Evolutionary conservation across 2,113 vertebrate genomes (phyloP).

Genomic region (Apteryx mantelli): DNA sequence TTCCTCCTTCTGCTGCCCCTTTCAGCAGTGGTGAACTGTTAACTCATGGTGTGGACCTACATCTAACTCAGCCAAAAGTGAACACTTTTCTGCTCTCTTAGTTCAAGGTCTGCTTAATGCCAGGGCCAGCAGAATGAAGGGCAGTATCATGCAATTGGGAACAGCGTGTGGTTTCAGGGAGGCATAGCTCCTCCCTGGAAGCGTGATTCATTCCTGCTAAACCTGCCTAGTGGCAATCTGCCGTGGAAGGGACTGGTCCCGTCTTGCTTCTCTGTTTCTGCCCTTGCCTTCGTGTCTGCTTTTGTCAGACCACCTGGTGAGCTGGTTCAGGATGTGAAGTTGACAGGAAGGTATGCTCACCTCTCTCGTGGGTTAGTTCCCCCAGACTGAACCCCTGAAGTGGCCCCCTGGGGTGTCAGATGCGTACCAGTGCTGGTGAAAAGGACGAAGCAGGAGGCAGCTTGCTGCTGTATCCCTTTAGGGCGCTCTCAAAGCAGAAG

Average conservation of each 20-base stretch:
- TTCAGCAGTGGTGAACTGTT: background rate
- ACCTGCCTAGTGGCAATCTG: background rate
- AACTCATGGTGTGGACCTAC: fast-evolving
- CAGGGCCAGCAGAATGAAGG: background rate
- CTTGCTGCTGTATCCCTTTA: background rate
- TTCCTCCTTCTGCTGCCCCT: background rate
- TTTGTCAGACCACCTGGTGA: background rate
- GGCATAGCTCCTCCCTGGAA: background rate
- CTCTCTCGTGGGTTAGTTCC: fast-evolving
- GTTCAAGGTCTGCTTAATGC: background rate
- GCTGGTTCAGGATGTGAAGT: background rate
- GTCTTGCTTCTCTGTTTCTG: background rate
- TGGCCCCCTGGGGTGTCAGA: background rate
- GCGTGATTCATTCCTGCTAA: background rate
- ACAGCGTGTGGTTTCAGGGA: background rate
- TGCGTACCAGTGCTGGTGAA: background rate
- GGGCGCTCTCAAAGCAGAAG: background rate
- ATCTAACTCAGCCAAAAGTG: background rate
- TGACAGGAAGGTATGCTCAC: background rate
- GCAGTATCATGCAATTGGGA: fast-evolving
- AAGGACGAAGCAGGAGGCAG: background rate
- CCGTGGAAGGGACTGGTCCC: background rate
- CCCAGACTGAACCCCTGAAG: background rate
- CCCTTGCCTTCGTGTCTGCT: background rate
- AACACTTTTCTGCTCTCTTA: background rate